Percentiles rank a stretch among this genome's conserved stretches.
Evolutionary conservation across 2,113 vertebrate species (phyloP).

Genomic region (Mugil cephalus): DNA sequence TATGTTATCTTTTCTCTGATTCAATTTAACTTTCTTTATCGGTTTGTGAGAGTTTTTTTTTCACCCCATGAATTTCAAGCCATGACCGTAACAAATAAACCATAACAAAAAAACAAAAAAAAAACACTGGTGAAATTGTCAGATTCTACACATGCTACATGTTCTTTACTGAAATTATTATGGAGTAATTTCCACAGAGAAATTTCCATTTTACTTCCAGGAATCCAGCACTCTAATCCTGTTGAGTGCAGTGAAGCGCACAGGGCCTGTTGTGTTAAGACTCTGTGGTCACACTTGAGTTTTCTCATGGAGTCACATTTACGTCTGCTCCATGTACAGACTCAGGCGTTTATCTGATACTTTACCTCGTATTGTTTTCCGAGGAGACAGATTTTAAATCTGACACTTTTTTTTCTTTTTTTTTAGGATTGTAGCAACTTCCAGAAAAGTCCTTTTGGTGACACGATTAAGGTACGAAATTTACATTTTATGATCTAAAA

Average conservation of each 20-base stretch:
- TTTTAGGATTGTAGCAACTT: not conserved
- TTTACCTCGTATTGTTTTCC: slow-evolving; percentile 17
- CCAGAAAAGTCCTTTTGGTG: not conserved
- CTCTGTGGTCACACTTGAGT: slow-evolving; percentile 50
- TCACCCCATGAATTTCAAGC: slow-evolving; percentile 8
- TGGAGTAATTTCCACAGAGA: slow-evolving; percentile 32
- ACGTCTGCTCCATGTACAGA: slow-evolving; percentile 12
- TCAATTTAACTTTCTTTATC: not conserved
- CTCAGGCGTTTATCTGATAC: slow-evolving; percentile 9
- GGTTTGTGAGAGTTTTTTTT: not conserved
- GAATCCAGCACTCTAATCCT: slow-evolving; percentile 68
- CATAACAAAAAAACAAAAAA: not conserved
- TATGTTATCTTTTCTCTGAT: slow-evolving; percentile 28
- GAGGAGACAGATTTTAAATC: not conserved
- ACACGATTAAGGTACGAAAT: too few relatives aligned
- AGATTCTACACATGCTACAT: not conserved
- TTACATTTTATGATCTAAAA: too few relatives aligned
- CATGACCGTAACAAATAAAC: slow-evolving; percentile 25
- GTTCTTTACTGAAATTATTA: slow-evolving; percentile 23
- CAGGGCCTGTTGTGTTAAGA: slow-evolving; percentile 44
- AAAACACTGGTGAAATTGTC: not conserved
- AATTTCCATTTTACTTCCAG: slow-evolving; percentile 47
- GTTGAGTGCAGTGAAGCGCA: slow-evolving; percentile 64
- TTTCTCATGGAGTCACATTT: slow-evolving; percentile 34
- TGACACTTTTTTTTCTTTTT: too few relatives aligned